Conservation (phyloP, 2,113 vertebrate genomes). For the Trachemys scripta region DNA sequence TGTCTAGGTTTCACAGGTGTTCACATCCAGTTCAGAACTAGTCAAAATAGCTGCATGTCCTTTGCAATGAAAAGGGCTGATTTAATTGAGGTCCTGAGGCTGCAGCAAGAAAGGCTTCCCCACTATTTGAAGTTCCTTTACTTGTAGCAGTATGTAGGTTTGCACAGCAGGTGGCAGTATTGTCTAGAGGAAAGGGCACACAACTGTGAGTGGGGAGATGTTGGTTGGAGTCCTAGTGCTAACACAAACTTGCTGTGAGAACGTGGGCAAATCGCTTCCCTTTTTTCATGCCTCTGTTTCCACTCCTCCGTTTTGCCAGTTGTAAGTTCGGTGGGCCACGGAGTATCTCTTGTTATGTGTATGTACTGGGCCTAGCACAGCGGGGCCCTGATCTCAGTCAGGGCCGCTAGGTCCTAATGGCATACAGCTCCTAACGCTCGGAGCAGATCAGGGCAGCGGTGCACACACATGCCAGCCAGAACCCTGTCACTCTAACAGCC, state of each 20-base stretch:
- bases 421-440: too few relatives aligned
- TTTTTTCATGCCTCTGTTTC: background rate
- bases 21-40: too few relatives aligned
- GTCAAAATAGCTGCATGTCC: background rate
- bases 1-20: background rate
- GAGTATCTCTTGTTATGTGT: background rate
- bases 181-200: background rate
- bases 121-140: background rate
- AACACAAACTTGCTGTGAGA: background rate
- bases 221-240: background rate
- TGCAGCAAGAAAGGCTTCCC: background rate
- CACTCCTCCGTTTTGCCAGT: rapidly evolving
- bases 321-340: background rate
- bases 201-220: background rate
- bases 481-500: background rate
- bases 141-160: background rate
- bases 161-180: background rate
- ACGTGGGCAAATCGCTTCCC: rapidly evolving
- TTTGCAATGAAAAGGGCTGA: background rate
- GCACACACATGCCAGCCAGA: background rate
- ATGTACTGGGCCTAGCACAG: background rate
- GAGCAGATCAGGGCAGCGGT: background rate
- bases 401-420: background rate
- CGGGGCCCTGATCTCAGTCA: background rate
- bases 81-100: background rate